Evolutionary conservation across 2,113 vertebrate genomes (phyloP), one percentile per base, ranked within the genome.

Genomic region (Gila orcuttii): DNA sequence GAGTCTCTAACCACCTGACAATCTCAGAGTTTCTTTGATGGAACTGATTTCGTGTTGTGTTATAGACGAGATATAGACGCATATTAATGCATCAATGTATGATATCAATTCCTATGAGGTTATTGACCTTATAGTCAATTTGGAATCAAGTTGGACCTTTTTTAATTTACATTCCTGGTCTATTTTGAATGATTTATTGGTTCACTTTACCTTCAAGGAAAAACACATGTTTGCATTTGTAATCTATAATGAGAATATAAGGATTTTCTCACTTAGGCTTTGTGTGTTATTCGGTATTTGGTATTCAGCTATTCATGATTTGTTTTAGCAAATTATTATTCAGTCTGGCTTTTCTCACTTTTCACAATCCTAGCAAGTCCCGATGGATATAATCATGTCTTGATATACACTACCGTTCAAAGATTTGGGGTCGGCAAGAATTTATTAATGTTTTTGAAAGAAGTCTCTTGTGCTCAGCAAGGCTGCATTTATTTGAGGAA

Each of bases 1-100:
- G 64, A 25, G 31, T 69, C 28, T 28, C 45, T 28, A 36, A 82
- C 25, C 45, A 33, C 39, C 55, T 79, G 77, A 50, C 64, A 82
- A 42, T 57, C 55, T 79, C 55, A 28, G 42, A 66, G 9, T n/a
- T 33, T 23, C 17, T 69, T 66, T 50, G 60, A 62, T 62, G 57
- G 23, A 62, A 42, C 36, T 47, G 15, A 9, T 28, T 15, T 45
- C 3, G 2, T 47, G 78, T n/a, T 25, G n/a, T 47, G 59, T 62
- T 21, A 17, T 25, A 9, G 55, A 59, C 45, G 33, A 77, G 75
- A n/a, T 79, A 28, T 15, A 59, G 52, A 57, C 0, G 1, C 17
- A 12, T 11, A 12, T 78, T 6, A 6, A 33, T 33, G 10, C 71
- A n/a, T 39, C 23, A 45, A 21, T 13, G 39, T 47, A 47, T 47